Conservation (phyloP, 2,113 vertebrate species). For the Antechinus stuartii region DNA sequence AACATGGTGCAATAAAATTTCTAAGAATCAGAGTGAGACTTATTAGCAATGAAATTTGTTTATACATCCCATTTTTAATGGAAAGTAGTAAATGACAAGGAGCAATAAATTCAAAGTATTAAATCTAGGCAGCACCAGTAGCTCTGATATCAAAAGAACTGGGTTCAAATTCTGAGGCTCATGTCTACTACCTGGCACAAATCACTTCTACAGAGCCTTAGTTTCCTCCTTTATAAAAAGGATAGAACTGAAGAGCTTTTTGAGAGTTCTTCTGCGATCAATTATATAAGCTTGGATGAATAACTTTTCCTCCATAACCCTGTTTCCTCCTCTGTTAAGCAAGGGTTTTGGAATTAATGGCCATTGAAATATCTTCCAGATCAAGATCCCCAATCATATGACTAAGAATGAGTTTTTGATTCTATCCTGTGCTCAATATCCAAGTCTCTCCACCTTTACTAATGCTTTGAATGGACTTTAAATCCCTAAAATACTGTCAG, state of each 20-base stretch:
- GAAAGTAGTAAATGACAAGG: not conserved
- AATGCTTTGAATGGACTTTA: constrained; percentile 14
- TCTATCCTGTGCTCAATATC: constrained; percentile 9
- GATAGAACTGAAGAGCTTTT: not conserved
- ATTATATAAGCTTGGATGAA: not conserved
- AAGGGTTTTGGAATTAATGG: not conserved
- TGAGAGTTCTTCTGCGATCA: not conserved
- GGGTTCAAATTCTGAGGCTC: not conserved
- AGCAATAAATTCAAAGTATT: not conserved
- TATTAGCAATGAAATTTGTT: constrained; percentile 1
- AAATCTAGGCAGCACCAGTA: not conserved
- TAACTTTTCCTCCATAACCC: not conserved
- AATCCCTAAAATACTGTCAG: constrained; percentile 6
- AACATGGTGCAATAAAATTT: not conserved
- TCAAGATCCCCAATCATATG: not conserved
- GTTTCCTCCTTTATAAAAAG: not conserved
- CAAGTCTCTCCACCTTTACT: not conserved
- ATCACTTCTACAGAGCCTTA: not conserved
- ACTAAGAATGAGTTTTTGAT: not conserved
- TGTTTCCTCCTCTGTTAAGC: not conserved
- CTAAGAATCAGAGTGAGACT: constrained; percentile 10
- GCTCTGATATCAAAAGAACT: not conserved
- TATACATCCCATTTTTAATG: not conserved
- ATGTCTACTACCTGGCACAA: not conserved
- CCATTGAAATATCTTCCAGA: not conserved